phyloP scores from a whole-genome alignment of 2,797 vertebrate genomes.

The Iguana delicatissima region DNA sequence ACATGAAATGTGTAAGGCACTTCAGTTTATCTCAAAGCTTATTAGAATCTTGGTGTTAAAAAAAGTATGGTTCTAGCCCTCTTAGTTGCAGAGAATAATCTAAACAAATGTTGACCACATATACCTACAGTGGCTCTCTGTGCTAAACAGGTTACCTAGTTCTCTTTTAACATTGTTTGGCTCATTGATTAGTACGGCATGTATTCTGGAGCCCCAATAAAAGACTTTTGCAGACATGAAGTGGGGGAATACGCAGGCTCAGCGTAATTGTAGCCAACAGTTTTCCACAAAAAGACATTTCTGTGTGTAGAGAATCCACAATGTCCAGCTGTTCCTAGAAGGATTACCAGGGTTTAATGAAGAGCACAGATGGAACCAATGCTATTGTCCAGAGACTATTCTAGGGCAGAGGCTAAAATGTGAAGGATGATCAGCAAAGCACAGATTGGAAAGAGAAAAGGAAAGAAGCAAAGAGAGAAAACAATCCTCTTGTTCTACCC shows the following conservation, averaged over 20 bases:
- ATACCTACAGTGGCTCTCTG: conserved; percentile 40
- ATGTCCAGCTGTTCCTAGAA: conserved; percentile 81
- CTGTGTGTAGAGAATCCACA: conserved; percentile 62
- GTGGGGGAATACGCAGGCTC: conserved; percentile 50
- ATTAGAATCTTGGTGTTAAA: neutral
- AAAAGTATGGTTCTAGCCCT: neutral
- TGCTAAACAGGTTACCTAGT: neutral
- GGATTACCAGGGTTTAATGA: conserved; percentile 83
- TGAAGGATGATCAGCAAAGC: conserved; percentile 75
- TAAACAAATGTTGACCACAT: neutral
- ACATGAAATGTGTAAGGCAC: conserved; percentile 31
- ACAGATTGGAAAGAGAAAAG: conserved; percentile 63
- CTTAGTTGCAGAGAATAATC: neutral
- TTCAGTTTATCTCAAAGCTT: neutral
- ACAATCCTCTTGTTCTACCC: conserved; percentile 73
- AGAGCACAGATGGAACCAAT: conserved; percentile 82
- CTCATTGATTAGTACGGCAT: conserved; percentile 49
- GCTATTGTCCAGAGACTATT: conserved; percentile 77
- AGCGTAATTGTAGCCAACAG: conserved; percentile 66
- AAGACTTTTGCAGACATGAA: conserved; percentile 63
- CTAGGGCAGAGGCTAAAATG: conserved; percentile 77
- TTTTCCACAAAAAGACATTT: conserved; percentile 67
- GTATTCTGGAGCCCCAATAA: conserved; percentile 45
- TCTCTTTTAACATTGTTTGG: conserved; percentile 51
- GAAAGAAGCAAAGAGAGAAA: conserved; percentile 23